Conservation (phyloP, 2,113 vertebrate genomes). For the Myxocyprinus asiaticus region DNA sequence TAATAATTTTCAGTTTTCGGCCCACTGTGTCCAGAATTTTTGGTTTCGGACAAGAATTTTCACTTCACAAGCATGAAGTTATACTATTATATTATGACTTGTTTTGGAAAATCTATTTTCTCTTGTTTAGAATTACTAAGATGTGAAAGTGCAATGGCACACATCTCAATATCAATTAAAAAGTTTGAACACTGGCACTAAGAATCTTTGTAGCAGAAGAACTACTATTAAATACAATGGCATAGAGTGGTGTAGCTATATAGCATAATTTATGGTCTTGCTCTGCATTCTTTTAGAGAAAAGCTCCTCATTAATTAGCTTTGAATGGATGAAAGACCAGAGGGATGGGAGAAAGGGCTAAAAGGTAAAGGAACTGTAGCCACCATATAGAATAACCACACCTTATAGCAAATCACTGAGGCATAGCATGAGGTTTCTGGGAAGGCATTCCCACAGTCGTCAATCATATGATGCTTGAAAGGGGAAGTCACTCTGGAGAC, state of each 20-base stretch:
- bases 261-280: conserved; percentile 8
- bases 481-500: conserved; percentile 30
- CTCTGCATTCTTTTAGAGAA: not conserved
- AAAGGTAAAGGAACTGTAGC: conserved; percentile 32
- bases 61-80: too few relatives aligned
- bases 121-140: too few relatives aligned
- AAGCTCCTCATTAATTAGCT: conserved; percentile 33
- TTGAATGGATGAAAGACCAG: conserved; percentile 29
- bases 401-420: conserved; percentile 43
- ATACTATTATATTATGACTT: too few relatives aligned
- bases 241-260: not conserved
- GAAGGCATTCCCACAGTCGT: conserved; percentile 41
- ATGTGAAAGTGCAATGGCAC: not conserved
- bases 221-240: conserved; percentile 11
- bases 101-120: too few relatives aligned
- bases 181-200: not conserved
- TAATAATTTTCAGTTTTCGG: too few relatives aligned
- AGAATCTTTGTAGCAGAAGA: conserved; percentile 17
- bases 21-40: too few relatives aligned
- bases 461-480: conserved; percentile 37
- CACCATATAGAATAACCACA: conserved; percentile 36
- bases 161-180: conserved; percentile 25
- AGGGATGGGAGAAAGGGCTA: conserved; percentile 11
- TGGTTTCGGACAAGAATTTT: too few relatives aligned
- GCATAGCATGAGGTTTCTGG: conserved; percentile 23